Base-by-base conservation (phyloP, 1,140 invertebrate genomes). In the Elysia chlorotica region DNA sequence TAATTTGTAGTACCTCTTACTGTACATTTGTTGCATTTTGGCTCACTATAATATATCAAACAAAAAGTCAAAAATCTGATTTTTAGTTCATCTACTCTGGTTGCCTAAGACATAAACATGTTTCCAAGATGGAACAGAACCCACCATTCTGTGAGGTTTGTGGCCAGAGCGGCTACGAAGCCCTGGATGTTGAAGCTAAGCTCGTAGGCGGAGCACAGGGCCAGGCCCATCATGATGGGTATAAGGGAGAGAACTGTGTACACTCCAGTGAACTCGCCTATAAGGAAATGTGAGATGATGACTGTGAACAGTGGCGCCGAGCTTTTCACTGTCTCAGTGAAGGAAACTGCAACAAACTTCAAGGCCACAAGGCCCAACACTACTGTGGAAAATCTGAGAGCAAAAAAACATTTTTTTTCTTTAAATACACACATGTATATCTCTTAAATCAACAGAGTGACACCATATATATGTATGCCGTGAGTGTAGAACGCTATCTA, bases 311-410 rank as follows among this genome's bases (percentile, higher is more conserved):
- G 87, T 71, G 94, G 94, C 28, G 93, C 93, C 31, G 93, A 94
- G 87, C 93, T 94, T 87, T 95, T 95, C 23, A 95, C 93, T 25
- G 93, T 95, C 87, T 95, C 94, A 38, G 93, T 94, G 87, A 95
- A 95, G 85, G 93, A 94, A 31, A 95, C 93, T 67, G 93, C 92
- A 66, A 95, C 93, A 88, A 92, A 94, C 89, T 94, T 94, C 41
- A 95, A 88, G 10, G 94, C 92, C 53, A 94, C 89, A 74, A 95
- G 86, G 71, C 93, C 93, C 66, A 94, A 89, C 19, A 90, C 82
- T 57, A 94, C 92, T 1, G 93, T 94, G 53, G 91, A 90, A 87
- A 94, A 94, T 81, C 92, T 92, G 71, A 75, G 76, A n/a, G n/a
- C n/a, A n/a, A n/a, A n/a, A n/a, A n/a, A n/a, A n/a, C n/a, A n/a